These are phyloP conservation scores for Chloroclysta siterata DNA, from an alignment of 2,888 invertebrate species.

Conservation along the genomic window DNA sequence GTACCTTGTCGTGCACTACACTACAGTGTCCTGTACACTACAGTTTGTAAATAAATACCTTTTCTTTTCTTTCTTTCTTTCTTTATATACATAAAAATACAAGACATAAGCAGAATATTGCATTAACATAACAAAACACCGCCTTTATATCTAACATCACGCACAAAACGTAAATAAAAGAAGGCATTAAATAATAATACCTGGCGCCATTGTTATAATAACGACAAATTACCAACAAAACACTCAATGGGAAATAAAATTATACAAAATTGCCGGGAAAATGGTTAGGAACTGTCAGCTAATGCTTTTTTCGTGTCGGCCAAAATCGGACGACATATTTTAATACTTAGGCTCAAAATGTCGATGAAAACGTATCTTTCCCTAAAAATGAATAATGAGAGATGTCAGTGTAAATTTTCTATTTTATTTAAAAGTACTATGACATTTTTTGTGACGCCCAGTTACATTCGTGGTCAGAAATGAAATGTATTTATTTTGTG, in stretches of 20 bases:
- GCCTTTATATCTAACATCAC: conserved; percentile 9
- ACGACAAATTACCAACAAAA: conserved; percentile 23
- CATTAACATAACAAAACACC: not conserved
- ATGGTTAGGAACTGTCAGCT: conserved; percentile 20
- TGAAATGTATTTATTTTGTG: no score
- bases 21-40: no score
- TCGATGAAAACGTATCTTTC: conserved; percentile 1
- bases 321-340: conserved; percentile 15
- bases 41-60: no score
- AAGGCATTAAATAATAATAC: conserved; percentile 10
- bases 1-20: no score
- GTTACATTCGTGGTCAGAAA: not conserved
- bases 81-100: no score
- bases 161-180: conserved; percentile 13
- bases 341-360: conserved; percentile 1
- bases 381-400: not conserved
- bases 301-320: conserved; percentile 25
- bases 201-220: conserved; percentile 26
- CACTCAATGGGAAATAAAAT: conserved; percentile 27
- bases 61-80: no score
- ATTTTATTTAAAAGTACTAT: not conserved
- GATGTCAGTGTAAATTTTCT: not conserved
- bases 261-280: conserved; percentile 31
- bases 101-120: not conserved
- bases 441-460: not conserved